Evolutionary conservation across 2,797 vertebrate genomes (phyloP), one percentile per base, ranked within the genome.

Genomic region (Molossus molossus): DNA sequence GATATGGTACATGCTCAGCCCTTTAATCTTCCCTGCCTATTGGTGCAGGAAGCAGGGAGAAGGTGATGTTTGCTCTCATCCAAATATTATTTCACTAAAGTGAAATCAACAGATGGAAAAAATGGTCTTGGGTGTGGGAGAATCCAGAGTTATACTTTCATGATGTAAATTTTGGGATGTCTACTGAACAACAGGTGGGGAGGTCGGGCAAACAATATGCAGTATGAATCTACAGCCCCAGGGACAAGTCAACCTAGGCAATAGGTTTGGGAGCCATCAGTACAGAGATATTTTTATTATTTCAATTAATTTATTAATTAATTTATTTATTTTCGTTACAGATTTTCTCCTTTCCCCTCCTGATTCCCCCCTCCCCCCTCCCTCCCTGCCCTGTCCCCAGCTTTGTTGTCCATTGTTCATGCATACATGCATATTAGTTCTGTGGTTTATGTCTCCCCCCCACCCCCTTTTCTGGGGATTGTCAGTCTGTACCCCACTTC

Each of bases 1-100:
- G 25, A 33, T 14, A 15, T 9, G 15, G 45, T 9, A 1, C 12
- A 7, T 3, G 23, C 23, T 23, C 3, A 0, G 17, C 33, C 21
- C 77, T 40, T n/a, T 12, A 20, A 67, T 64, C 62, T 72, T 62
- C 17, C 65, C 45, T 50, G 17, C 27, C 12, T 9, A 2, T 20
- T 62, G 18, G 11, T 48, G 12, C 37, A 23, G 27, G 13, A 72
- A 87, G 37, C 21, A 57, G 64, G 25, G 15, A 85, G 12, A 53
- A 91, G 17, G 0, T 0, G 13, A 12, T 53, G 4, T 55, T 37
- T 70, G 29, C 75, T 40, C 37, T 86, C 57, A 8, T 10, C 25
- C 48, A 23, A 27, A 29, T 70, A 0, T 27, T 33, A 55, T 13
- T 55, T 15, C 12, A 4, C 53, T 13, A 15, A 55, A 55, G 53